A percentile compares a stretch with the other conserved stretches of the same genome.
phyloP scores from a whole-genome alignment of 1,140 invertebrate species.

The Choristoneura fumiferana region DNA sequence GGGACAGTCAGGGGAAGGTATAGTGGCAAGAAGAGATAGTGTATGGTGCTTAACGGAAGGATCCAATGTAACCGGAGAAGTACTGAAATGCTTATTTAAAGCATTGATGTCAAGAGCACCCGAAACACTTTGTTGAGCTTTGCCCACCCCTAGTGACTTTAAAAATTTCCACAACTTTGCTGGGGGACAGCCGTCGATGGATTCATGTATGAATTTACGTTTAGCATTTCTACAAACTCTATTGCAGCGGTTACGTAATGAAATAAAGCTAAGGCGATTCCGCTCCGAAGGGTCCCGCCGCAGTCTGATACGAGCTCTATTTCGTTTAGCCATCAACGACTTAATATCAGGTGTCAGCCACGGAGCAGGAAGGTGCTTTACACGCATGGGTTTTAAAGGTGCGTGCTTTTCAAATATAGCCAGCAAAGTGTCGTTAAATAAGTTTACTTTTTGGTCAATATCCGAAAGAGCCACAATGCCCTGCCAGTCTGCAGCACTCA shows the following conservation, averaged over 20 bases:
- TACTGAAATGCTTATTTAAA: background rate
- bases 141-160: slow-evolving; percentile 7
- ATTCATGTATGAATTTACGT: background rate
- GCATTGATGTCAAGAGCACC: background rate
- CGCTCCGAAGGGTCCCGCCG: background rate
- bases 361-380: slow-evolving; percentile 12
- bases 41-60: no score
- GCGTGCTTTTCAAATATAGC: background rate
- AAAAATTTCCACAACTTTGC: slow-evolving; percentile 9
- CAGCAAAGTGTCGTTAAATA: background rate
- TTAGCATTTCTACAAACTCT: background rate
- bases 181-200: background rate
- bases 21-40: no score
- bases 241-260: slow-evolving; percentile 6
- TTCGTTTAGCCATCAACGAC: background rate
- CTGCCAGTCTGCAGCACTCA: background rate
- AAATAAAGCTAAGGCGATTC: background rate
- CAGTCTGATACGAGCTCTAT: background rate
- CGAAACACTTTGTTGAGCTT: background rate
- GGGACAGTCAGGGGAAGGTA: no score
- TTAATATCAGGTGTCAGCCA: slow-evolving; percentile 9
- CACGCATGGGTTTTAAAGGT: background rate
- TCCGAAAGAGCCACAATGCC: background rate
- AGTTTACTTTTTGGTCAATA: background rate
- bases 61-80: no score